Base-by-base conservation (phyloP, 2,888 invertebrate genomes). In the Ommatoiulus sabulosus region DNA sequence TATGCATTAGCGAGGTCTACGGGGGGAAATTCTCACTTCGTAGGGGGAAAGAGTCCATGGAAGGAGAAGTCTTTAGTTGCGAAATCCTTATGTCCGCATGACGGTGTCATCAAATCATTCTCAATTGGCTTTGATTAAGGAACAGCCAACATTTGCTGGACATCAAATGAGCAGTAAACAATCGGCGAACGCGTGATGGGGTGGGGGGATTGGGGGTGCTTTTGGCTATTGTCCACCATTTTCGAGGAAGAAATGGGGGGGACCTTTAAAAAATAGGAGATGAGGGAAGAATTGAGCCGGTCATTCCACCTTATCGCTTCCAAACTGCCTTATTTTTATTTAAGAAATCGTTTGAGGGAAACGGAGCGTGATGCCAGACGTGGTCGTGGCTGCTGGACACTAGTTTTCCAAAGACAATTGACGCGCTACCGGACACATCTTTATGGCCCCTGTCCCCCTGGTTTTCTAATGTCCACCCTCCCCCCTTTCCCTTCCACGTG, bases 291-390 rank as follows among this genome's bases (percentile, higher is more conserved):
- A 85, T 85, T 85, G 44, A 44, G 85, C 85, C 20, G 44, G 85
- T 85, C 85, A 85, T 85, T 85, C 44, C 44, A 87, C 87, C 87
- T 87, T 87, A 87, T 87, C 87, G 87, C 52, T 52, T 87, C 87
- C 48, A 87, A 87, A 87, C 87, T 87, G 87, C 87, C 87, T 87
- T 87, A 87, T 87, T 87, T 87, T 87, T 87, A 87, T 48, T 87
- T 87, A 87, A 87, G 87, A 87, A 87, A 87, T 87, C 87, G 52
- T 87, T 87, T 87, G 87, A n/a, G 87, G 35, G 87, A 87, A 87
- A 52, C 87, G 48, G 87, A 87, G 46, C 87, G 87, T 87, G 87
- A 44, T 85, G 44, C 44, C 84, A 85, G 85, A 85, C 85, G 44
- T 17, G 44, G 85, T 44, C 15, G 44, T 85, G 44, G 85, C 85